phyloP scores from a whole-genome alignment of 2,797 vertebrate genomes.

The Tenualosa thibaudeaui region DNA sequence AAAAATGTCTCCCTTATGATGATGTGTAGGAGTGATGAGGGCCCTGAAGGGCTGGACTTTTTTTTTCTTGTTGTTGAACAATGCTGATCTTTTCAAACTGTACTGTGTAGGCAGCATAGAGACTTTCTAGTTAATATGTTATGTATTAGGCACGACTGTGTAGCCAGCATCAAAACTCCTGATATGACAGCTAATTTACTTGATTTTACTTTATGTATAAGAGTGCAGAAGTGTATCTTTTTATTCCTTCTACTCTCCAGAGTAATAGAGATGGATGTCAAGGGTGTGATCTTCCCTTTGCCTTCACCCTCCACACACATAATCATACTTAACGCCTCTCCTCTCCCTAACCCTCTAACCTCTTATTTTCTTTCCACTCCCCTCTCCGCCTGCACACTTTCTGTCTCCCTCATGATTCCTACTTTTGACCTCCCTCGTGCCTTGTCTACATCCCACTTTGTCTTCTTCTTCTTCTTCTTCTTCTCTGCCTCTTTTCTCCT shows the following conservation, averaged over 20 bases:
- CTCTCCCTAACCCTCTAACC: constrained; percentile 41
- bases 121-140: not conserved
- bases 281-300: constrained; percentile 14
- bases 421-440: not conserved
- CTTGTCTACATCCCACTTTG: not conserved
- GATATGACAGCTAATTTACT: not conserved
- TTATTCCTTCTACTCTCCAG: not conserved
- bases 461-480: not conserved
- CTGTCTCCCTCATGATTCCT: constrained; percentile 12
- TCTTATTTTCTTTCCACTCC: constrained; percentile 15
- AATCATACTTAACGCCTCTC: constrained; percentile 18
- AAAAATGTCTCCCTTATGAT: not conserved
- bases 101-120: not conserved
- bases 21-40: not conserved
- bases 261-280: not conserved
- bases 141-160: not conserved
- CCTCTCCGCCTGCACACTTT: not conserved
- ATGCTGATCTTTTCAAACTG: not conserved
- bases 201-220: not conserved
- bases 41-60: constrained; percentile 4
- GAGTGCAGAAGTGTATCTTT: not conserved
- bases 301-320: constrained; percentile 1
- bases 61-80: not conserved
- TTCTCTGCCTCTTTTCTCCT: not conserved
- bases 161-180: not conserved